Percentiles rank a stretch among this genome's conserved stretches.
phyloP scores from a whole-genome alignment of 1,140 invertebrate genomes.

The Calliopsis andreniformis region DNA sequence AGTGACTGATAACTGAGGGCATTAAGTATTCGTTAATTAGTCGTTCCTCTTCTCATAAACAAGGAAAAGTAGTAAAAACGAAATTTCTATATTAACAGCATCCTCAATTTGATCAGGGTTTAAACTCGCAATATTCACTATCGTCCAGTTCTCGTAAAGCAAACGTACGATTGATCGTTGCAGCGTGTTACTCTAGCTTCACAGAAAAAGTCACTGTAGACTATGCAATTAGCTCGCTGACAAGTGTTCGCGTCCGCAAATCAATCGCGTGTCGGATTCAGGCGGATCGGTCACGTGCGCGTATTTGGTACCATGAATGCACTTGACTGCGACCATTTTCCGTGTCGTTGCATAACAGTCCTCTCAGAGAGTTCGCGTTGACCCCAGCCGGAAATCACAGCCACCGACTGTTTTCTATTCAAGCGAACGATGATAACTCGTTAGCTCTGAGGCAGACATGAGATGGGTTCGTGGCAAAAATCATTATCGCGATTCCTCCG shows the following conservation, averaged over 20 bases:
- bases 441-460: not conserved
- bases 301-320: slow-evolving; percentile 42
- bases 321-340: slow-evolving; percentile 53
- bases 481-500: not conserved
- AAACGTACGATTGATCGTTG: not conserved
- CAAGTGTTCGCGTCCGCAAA: slow-evolving; percentile 48
- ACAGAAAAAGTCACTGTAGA: not conserved
- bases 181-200: not conserved
- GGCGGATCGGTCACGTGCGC: slow-evolving; percentile 39
- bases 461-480: not conserved
- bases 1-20: not conserved
- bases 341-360: slow-evolving; percentile 40
- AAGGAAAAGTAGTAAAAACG: too few relatives aligned
- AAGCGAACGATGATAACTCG: not conserved
- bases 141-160: not conserved
- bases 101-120: too few relatives aligned
- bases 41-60: not conserved
- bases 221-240: slow-evolving; percentile 49
- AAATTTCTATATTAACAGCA: too few relatives aligned
- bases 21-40: not conserved
- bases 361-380: slow-evolving; percentile 5
- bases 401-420: slow-evolving; percentile 25
- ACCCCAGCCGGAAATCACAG: not conserved
- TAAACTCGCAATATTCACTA: not conserved
- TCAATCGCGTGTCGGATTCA: slow-evolving; percentile 48